Evolutionary conservation across 2,113 vertebrate genomes (phyloP).

Genomic region (Heterotilapia buettikoferi): DNA sequence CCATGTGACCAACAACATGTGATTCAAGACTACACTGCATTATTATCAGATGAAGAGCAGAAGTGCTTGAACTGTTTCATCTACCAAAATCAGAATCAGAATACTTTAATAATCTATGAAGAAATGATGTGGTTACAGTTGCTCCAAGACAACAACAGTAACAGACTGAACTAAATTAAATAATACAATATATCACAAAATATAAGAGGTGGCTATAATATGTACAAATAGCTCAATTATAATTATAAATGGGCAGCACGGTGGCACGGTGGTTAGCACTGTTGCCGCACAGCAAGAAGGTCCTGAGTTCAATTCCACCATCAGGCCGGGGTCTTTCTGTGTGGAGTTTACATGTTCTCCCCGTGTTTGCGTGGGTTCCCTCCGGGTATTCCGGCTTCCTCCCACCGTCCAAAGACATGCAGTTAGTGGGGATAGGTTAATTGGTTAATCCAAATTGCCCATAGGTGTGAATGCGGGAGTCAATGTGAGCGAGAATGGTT

Average conservation of each 20-base stretch:
- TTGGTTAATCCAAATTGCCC: too few relatives aligned
- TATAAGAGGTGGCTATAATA: background rate
- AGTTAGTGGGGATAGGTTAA: too few relatives aligned
- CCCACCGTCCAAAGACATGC: too few relatives aligned
- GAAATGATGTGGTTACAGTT: background rate
- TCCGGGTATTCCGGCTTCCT: too few relatives aligned
- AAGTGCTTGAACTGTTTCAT: background rate
- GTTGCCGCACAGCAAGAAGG: too few relatives aligned
- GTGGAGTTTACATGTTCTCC: too few relatives aligned
- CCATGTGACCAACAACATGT: background rate
- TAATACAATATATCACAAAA: background rate
- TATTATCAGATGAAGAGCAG: background rate
- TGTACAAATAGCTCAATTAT: background rate
- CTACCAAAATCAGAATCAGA: background rate
- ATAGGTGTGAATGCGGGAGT: too few relatives aligned
- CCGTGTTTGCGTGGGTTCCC: too few relatives aligned
- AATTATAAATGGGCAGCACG: background rate
- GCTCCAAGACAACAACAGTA: background rate
- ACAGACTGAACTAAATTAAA: background rate
- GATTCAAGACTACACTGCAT: background rate
- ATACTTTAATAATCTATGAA: background rate
- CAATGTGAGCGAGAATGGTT: too few relatives aligned
- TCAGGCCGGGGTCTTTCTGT: rapidly evolving
- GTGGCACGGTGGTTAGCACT: too few relatives aligned
- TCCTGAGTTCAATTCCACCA: too few relatives aligned